A percentile compares a stretch with the other conserved stretches of the same genome.
Evolutionary conservation across 2,113 vertebrate genomes (phyloP).

Genomic region (Esox niger): DNA sequence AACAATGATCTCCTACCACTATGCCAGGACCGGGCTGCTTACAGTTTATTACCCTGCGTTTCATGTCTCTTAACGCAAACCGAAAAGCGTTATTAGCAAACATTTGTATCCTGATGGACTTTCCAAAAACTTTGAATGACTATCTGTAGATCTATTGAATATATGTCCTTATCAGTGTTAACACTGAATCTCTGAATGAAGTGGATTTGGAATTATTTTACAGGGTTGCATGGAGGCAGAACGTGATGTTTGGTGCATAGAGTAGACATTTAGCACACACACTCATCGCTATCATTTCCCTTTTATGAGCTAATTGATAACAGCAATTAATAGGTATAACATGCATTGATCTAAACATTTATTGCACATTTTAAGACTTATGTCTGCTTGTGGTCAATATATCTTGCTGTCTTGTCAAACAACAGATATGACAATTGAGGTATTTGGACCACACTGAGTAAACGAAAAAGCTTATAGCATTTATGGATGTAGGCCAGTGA

Average conservation of each 20-base stretch:
- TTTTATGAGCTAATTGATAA: background rate
- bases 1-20: background rate
- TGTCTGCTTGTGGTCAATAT: too few relatives aligned
- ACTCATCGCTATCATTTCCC: background rate
- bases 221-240: background rate
- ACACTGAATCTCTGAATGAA: background rate
- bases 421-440: conserved; percentile 10
- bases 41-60: background rate
- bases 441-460: conserved; percentile 27
- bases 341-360: background rate
- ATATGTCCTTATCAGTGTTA: background rate
- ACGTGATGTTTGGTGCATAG: background rate
- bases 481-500: conserved; percentile 6
- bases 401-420: too few relatives aligned
- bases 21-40: background rate
- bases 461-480: background rate
- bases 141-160: background rate
- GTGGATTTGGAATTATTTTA: background rate
- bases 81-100: background rate
- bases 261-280: background rate
- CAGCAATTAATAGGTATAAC: background rate
- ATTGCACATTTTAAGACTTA: background rate
- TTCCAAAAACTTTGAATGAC: background rate
- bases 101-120: background rate
- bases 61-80: background rate